Evolutionary conservation across 64 coral and sea anemone species (phyloP), one percentile per base, ranked within the genome.

Genomic region (Actinia equina): DNA sequence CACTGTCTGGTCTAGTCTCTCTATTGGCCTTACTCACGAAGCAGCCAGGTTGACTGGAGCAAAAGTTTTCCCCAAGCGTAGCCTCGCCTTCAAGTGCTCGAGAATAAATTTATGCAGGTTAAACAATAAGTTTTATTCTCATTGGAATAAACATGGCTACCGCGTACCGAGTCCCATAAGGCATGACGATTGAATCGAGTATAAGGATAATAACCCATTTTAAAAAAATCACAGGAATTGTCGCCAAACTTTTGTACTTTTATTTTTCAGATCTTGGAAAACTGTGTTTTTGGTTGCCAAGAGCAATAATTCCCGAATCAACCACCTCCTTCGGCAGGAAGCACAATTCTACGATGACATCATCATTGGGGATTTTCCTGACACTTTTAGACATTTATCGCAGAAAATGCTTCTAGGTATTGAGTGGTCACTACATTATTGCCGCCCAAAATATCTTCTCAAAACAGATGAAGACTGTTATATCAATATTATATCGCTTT

Each of bases 391-490:
- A 41, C 79, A 92, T 87, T 23, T 92, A 22, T 87, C 90, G 3
- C 61, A 77, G 0, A 92, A 92, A 81, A 92, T 81, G 25, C 59
- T 92, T 19, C 59, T 92, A 12, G 71, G 85, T 37, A 57, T 92
- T 15, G 60, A 43, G 52, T 92, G 90, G 90, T 64, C 90, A 11
- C 23, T 54, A 6, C 52, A 42, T 44, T 26, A 92, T 77, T 92
- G 90, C 43, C 78, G 19, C n/a, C 45, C 90, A 10, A 92, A 83
- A 61, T 92, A 92, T 59, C 74, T 92, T 17, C 77, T 92, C 17
- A 92, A 92, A 83, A 92, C 90, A 5, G 90, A 92, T 42, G 90
- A 92, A 45, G 90, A 92, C 77, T 92, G 90, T 22, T 92, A 82
- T 76, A 63, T 92, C 9, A 92, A 92, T 46, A 65, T 92, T 4